Evolutionary conservation across 2,797 vertebrate species (phyloP).

Genomic region (Tokudaia muenninki): DNA sequence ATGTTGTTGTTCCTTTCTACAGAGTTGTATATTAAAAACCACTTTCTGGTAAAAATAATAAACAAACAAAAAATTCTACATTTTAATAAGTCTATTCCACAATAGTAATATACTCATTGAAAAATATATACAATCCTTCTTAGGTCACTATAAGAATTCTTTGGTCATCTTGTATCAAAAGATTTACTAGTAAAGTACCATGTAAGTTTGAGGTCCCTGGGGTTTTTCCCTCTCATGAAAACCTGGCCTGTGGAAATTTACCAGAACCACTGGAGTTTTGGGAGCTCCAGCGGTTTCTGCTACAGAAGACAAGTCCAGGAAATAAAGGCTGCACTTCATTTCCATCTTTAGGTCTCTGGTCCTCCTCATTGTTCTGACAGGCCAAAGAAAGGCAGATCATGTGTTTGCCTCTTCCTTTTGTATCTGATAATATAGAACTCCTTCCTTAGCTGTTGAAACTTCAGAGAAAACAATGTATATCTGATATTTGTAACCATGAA

Average conservation of each 20-base stretch:
- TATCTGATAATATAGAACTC: not conserved
- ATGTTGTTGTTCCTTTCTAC: not conserved
- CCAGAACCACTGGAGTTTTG: not conserved
- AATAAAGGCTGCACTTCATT: not conserved
- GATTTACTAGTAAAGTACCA: fast-evolving
- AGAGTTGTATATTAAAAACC: not conserved
- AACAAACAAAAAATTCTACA: not conserved
- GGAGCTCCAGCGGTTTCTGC: not conserved
- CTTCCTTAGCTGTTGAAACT: not conserved
- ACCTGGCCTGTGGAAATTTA: not conserved
- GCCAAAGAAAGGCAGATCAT: not conserved
- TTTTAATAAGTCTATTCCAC: not conserved
- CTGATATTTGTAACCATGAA: not conserved
- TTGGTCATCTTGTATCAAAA: not conserved
- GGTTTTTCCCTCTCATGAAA: not conserved
- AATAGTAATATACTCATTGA: not conserved
- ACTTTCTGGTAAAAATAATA: not conserved
- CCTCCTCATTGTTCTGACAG: not conserved
- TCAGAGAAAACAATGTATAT: not conserved
- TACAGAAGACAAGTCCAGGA: not conserved
- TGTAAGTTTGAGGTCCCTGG: not conserved
- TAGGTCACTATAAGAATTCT: not conserved
- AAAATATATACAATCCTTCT: no score
- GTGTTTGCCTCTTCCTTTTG: not conserved
- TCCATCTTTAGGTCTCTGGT: not conserved